phyloP scores from a whole-genome alignment of 2,113 vertebrate genomes.

The Cryptotis parvus region DNA sequence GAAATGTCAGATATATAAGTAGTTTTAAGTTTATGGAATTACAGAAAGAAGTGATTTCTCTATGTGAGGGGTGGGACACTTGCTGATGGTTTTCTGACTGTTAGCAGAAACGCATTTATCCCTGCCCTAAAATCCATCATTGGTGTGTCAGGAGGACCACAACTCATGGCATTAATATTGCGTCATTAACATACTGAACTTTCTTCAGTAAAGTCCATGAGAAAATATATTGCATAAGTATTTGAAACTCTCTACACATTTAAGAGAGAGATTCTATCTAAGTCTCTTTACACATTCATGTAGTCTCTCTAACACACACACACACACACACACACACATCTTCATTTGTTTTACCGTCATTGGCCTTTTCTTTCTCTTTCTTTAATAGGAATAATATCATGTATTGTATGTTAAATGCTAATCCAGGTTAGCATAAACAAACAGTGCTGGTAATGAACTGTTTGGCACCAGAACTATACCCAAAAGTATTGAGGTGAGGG shows the following conservation, averaged over 20 bases:
- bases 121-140: not conserved
- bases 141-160: not conserved
- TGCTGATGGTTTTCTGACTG: not conserved
- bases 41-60: not conserved
- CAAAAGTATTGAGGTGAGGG: too few species aligned
- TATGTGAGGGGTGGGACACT: not conserved
- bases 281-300: not conserved
- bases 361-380: too few species aligned
- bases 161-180: not conserved
- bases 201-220: not conserved
- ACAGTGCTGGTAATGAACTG: too few species aligned
- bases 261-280: too few species aligned
- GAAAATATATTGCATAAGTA: not conserved
- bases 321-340: too few species aligned
- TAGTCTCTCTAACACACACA: too few species aligned
- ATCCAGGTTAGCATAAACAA: too few species aligned
- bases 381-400: too few species aligned
- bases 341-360: not conserved
- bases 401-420: too few species aligned
- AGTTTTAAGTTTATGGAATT: conserved; percentile 1
- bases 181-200: not conserved
- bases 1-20: not conserved
- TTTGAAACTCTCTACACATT: too few species aligned
- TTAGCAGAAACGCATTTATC: not conserved
- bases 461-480: too few species aligned